phyloP scores from a whole-genome alignment of 2,797 vertebrate species.

The Gobio occitaniae region DNA sequence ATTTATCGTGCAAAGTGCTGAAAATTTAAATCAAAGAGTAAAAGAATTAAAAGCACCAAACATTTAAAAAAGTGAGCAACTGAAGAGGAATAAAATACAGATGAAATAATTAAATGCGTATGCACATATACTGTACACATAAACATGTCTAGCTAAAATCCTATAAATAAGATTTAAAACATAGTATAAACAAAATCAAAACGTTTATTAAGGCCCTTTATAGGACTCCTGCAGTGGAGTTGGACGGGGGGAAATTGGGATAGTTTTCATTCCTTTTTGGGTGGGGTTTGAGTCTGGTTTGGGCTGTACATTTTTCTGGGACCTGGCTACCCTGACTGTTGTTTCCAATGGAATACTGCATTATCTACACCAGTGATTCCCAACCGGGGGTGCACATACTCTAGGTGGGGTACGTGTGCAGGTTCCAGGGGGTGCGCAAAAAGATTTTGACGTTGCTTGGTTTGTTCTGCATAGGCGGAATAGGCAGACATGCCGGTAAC shows the following conservation, averaged over 20 bases:
- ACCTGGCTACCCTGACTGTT: not conserved
- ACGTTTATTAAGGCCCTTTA: not conserved
- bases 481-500: not conserved
- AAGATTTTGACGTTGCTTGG: not conserved
- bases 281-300: not conserved
- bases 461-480: not conserved
- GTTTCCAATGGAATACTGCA: slow-evolving; percentile 5
- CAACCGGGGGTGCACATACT: not conserved
- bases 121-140: not conserved
- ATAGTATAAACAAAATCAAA: not conserved
- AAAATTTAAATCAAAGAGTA: not conserved
- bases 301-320: not conserved
- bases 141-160: not conserved
- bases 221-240: not conserved
- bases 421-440: not conserved
- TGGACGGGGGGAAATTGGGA: not conserved
- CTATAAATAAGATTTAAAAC: not conserved
- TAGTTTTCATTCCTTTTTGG: not conserved
- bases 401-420: not conserved
- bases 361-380: not conserved
- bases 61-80: not conserved
- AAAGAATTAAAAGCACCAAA: not conserved
- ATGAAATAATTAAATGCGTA: not conserved
- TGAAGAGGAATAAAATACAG: not conserved
- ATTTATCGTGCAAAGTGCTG: not conserved